Evolutionary conservation across 2,797 vertebrate species (phyloP).

Genomic region (Threskiornis aethiopicus): DNA sequence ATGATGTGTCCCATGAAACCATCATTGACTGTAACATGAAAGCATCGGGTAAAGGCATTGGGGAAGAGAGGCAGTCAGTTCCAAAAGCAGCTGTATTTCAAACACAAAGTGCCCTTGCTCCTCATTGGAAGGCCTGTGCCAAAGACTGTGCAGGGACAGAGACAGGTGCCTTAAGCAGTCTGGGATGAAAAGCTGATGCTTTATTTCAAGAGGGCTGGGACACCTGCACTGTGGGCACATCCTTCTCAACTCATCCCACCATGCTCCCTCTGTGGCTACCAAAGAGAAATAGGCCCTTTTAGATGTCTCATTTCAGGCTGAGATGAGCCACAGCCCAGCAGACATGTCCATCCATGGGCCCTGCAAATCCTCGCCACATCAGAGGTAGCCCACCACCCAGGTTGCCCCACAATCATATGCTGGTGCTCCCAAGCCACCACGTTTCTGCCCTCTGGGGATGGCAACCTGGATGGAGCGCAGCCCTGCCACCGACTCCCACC

Average conservation of each 20-base stretch:
- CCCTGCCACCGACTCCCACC: not conserved
- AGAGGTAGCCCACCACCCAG: not conserved
- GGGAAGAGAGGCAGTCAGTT: not conserved
- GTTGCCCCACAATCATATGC: not conserved
- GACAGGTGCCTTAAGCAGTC: not conserved
- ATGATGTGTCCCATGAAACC: not conserved
- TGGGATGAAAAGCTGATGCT: not conserved
- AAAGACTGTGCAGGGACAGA: not conserved
- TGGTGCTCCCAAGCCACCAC: not conserved
- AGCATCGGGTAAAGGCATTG: not conserved
- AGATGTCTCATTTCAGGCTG: not conserved
- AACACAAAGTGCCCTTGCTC: not conserved
- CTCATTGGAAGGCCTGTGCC: fast-evolving
- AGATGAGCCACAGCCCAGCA: not conserved
- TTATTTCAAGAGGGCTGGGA: not conserved
- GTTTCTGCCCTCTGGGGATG: not conserved
- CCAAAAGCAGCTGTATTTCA: not conserved
- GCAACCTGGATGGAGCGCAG: not conserved
- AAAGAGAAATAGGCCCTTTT: not conserved
- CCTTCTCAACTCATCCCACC: not conserved
- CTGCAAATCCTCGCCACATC: not conserved
- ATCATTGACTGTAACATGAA: not conserved
- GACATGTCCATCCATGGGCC: not conserved
- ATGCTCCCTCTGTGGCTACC: not conserved
- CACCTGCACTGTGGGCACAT: not conserved